Evolutionary conservation across 2,113 vertebrate species (phyloP).

Genomic region (Cranoglanis bouderius): DNA sequence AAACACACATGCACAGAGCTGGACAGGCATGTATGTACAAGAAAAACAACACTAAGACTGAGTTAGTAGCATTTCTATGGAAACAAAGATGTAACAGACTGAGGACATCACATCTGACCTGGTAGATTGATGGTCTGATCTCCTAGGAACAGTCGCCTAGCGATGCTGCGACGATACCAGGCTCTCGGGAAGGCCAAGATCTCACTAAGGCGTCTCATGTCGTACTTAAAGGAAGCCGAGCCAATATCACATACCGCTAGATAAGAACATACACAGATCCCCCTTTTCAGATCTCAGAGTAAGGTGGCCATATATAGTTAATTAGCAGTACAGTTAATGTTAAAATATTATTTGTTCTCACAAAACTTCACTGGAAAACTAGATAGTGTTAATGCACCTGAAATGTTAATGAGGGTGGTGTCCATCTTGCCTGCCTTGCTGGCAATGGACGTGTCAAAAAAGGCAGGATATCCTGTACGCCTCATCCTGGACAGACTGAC

Average conservation of each 20-base stretch:
- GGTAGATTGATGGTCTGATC: conserved; percentile 97
- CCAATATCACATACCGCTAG: conserved; percentile 97
- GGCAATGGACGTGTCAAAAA: conserved; percentile 84
- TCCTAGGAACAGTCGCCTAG: conserved; percentile 92
- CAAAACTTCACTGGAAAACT: not conserved
- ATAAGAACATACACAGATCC: not conserved
- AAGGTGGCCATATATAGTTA: not conserved
- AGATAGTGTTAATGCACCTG: conserved; percentile 74
- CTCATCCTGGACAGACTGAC: conserved; percentile 95
- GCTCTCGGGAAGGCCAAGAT: conserved; percentile 96
- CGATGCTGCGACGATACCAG: conserved; percentile 97
- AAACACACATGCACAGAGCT: not conserved
- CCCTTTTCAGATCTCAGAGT: not conserved
- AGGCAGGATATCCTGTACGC: conserved; percentile 86
- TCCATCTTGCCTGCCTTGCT: conserved; percentile 92
- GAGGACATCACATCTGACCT: conserved; percentile 68
- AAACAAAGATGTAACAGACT: conserved; percentile 21
- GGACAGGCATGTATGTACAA: not conserved
- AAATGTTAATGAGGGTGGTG: conserved; percentile 97
- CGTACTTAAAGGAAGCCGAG: conserved; percentile 97
- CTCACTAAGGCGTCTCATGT: conserved; percentile 97
- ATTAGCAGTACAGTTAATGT: not conserved
- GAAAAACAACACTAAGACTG: not conserved
- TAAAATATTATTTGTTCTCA: not conserved
- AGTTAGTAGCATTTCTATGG: not conserved